These are phyloP conservation scores for Perizoma affinitatum DNA, from an alignment of 2,888 invertebrate species.

Conservation along the genomic window DNA sequence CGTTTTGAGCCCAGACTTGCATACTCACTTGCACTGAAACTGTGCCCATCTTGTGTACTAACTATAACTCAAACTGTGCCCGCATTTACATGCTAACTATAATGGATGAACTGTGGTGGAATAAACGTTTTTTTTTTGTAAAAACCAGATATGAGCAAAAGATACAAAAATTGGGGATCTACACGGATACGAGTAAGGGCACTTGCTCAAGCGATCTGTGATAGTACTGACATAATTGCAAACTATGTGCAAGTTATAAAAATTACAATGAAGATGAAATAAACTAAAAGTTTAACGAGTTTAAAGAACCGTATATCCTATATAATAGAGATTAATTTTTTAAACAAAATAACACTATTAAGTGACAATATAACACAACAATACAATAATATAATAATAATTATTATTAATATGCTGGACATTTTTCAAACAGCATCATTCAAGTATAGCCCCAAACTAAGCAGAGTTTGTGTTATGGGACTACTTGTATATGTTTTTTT, in stretches of 20 bases:
- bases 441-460: too few relatives aligned
- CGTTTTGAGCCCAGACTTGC: slow-evolving; percentile 22
- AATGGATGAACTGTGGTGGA: background rate
- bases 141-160: slow-evolving; percentile 11
- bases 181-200: slow-evolving; percentile 21
- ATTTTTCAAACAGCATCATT: too few relatives aligned
- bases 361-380: too few relatives aligned
- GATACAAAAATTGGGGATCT: slow-evolving; percentile 10
- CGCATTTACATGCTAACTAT: slow-evolving; percentile 1
- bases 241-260: background rate
- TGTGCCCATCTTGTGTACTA: background rate
- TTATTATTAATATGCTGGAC: too few relatives aligned
- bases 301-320: too few relatives aligned
- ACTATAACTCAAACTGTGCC: slow-evolving; percentile 1
- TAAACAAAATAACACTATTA: too few relatives aligned
- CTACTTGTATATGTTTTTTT: too few relatives aligned
- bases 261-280: background rate
- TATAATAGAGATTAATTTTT: too few relatives aligned
- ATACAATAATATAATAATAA: too few relatives aligned
- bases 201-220: slow-evolving; percentile 6
- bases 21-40: slow-evolving; percentile 3
- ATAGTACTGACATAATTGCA: slow-evolving; percentile 9
- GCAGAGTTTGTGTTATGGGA: too few relatives aligned
- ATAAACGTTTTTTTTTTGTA: slow-evolving; percentile 3
- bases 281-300: too few relatives aligned